Percentiles rank a stretch among this genome's conserved stretches.
Conservation (phyloP, 2,113 vertebrate species). For the Fulica atra region DNA sequence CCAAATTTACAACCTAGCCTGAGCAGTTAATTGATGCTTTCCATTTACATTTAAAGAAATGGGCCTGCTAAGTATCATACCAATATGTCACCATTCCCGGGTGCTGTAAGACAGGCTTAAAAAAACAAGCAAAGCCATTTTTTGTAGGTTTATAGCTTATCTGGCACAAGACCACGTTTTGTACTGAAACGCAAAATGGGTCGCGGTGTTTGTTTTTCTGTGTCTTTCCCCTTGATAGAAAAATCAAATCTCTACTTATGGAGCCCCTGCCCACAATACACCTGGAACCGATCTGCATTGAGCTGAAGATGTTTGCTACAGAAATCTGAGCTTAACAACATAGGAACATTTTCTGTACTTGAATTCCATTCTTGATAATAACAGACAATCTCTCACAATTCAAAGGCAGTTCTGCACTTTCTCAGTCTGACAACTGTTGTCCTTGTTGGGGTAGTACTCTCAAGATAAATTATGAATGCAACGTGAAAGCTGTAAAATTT, state of each 20-base stretch:
- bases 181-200: conserved; percentile 14
- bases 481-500: conserved; percentile 99
- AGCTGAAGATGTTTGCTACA: conserved; percentile 54
- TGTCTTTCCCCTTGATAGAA: conserved; percentile 1
- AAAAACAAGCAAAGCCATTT: background rate
- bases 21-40: background rate
- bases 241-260: conserved; percentile 37
- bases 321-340: conserved; percentile 63
- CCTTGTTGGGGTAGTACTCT: conserved; percentile 90
- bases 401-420: conserved; percentile 81
- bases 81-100: background rate
- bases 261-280: background rate
- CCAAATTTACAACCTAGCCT: conserved; percentile 21
- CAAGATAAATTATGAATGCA: conserved; percentile 99
- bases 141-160: conserved; percentile 34
- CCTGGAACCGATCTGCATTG: conserved; percentile 42
- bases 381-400: conserved; percentile 80
- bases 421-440: conserved; percentile 86
- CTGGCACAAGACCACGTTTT: background rate
- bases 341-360: conserved; percentile 66
- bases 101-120: conserved; percentile 8
- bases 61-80: background rate
- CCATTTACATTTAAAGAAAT: conserved; percentile 21
- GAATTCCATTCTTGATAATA: conserved; percentile 79
- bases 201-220: conserved; percentile 5